phyloP scores from a whole-genome alignment of 2,113 vertebrate genomes.

The Canis aureus region DNA sequence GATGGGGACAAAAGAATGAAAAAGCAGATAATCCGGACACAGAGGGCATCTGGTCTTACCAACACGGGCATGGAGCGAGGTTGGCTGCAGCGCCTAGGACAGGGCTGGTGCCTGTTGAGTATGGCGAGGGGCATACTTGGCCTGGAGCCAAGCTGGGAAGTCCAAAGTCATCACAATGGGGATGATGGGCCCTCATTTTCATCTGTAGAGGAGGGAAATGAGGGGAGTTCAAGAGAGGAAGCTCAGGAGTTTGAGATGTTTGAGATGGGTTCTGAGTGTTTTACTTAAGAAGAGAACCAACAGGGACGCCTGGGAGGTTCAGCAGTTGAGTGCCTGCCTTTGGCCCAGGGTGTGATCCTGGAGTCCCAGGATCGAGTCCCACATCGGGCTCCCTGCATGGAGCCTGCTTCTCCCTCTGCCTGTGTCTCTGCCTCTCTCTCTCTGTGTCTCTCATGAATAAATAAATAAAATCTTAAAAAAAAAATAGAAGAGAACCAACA shows the following conservation, averaged over 20 bases:
- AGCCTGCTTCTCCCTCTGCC: too few species aligned
- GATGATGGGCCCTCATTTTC: background rate
- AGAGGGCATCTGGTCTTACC: background rate
- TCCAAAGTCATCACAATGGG: background rate
- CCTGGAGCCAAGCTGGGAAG: background rate
- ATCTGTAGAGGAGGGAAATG: background rate
- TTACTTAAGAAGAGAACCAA: background rate
- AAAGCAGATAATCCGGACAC: background rate
- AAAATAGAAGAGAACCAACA: background rate
- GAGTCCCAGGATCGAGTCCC: too few species aligned
- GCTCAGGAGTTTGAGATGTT: background rate
- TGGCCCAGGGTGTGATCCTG: too few species aligned
- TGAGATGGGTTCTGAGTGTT: slow-evolving; percentile 40
- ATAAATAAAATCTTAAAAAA: too few species aligned
- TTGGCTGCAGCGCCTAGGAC: accelerated
- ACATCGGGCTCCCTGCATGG: too few species aligned
- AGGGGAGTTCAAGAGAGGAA: background rate
- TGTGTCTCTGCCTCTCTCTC: too few species aligned
- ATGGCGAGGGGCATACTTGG: background rate
- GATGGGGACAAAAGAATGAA: slow-evolving; percentile 9
- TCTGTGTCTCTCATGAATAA: too few species aligned
- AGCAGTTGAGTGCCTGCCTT: too few species aligned
- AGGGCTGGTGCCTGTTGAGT: background rate
- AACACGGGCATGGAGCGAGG: background rate
- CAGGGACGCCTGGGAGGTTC: background rate